Conservation (phyloP, 2,797 vertebrate species). For the Oophaga sylvatica region DNA sequence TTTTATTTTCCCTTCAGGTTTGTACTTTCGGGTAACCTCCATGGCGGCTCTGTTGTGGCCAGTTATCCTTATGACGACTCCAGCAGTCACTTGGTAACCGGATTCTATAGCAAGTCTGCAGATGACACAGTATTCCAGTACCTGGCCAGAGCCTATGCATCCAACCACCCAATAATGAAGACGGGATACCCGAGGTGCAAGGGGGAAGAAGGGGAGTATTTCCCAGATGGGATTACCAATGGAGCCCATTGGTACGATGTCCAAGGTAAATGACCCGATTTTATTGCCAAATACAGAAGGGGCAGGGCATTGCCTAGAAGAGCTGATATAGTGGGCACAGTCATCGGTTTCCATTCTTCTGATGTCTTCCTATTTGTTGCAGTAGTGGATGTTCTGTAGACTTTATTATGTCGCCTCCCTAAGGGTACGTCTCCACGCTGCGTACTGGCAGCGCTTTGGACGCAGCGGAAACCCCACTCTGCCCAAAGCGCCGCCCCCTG, state of each 20-base stretch:
- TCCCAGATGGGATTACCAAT: slow-evolving; percentile 92
- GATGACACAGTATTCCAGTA: slow-evolving; percentile 90
- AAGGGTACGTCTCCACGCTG: no score
- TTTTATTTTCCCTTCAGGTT: slow-evolving; percentile 77
- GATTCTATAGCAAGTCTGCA: slow-evolving; percentile 85
- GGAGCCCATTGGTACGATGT: slow-evolving; percentile 96
- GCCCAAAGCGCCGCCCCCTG: no score
- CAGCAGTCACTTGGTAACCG: slow-evolving; percentile 72
- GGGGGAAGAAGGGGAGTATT: slow-evolving; percentile 76
- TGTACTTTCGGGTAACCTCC: slow-evolving; percentile 93
- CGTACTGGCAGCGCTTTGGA: no score
- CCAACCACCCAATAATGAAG: slow-evolving; percentile 90
- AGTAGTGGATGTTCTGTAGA: neutral
- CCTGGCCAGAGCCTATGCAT: slow-evolving; percentile 86
- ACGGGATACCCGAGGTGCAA: slow-evolving; percentile 86
- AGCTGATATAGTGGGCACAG: no score
- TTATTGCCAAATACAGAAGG: neutral
- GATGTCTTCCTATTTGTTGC: neutral
- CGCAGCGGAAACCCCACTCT: no score
- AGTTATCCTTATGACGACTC: slow-evolving; percentile 98
- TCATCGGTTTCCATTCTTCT: no score
- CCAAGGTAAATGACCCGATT: slow-evolving; percentile 75
- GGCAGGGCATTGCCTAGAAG: no score
- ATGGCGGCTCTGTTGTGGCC: slow-evolving; percentile 94
- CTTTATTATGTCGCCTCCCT: neutral